Percentiles rank a stretch among this genome's conserved stretches.
Conservation (phyloP, 2,888 invertebrate genomes). For the Xanthia togata region DNA sequence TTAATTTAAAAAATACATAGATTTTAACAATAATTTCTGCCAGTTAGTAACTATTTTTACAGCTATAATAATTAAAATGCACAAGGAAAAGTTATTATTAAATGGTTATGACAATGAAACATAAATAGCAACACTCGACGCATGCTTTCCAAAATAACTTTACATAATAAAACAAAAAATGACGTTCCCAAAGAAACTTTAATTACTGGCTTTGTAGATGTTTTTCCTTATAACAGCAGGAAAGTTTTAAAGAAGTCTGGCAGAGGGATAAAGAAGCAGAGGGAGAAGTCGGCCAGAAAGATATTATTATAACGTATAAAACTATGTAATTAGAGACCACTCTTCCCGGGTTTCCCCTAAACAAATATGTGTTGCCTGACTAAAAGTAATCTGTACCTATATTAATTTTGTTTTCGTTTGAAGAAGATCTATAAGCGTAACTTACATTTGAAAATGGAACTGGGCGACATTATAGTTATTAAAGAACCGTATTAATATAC, state of each 20-base stretch:
- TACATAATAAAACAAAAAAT: background rate
- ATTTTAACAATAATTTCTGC: background rate
- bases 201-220: background rate
- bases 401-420: background rate
- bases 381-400: background rate
- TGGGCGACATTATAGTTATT: background rate
- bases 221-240: background rate
- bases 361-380: background rate
- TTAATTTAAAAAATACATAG: background rate
- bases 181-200: background rate
- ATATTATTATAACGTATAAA: background rate
- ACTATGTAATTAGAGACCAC: background rate
- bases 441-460: too few relatives aligned
- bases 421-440: background rate
- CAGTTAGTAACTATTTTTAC: background rate
- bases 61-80: background rate
- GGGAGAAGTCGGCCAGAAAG: too few relatives aligned
- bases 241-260: too few relatives aligned
- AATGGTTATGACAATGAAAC: background rate
- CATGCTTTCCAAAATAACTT: background rate
- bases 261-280: too few relatives aligned
- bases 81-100: slow-evolving; percentile 6
- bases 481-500: too few relatives aligned
- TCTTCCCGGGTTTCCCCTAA: background rate
- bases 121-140: background rate